Evolutionary conservation across 2,888 invertebrate species (phyloP), one percentile per base, ranked within the genome.

Genomic region (Allygus modestus): DNA sequence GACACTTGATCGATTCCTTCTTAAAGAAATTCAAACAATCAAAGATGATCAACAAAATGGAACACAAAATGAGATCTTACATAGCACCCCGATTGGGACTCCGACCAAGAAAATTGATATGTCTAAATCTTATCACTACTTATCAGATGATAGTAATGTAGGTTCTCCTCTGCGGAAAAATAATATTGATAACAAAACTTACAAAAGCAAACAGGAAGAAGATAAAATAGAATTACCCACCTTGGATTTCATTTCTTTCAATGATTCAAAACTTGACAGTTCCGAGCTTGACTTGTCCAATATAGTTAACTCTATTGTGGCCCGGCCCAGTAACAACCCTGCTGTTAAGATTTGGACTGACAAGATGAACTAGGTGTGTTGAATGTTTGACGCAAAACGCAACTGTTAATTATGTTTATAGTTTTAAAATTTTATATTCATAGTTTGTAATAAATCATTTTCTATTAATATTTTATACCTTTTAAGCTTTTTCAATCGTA

Each of bases 71-170:
- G 15, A 23, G 12, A 58, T 83, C 41, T 41, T 17, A 7, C 75
- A 73, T 11, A 83, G 83, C 51, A 83, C 83, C 1, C 83, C 83
- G 23, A n/a, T 75, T 23, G 73, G 58, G 31, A 83, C 51, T 9
- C 17, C 28, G 0, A 71, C 26, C 31, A 61, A 4, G 12, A 31
- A 51, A 26, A 4, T 15, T 31, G 43, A 82, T 26, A 2, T 83
- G 37, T 20, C 73, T 28, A 84, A 46, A 43, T 84, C 81, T 33
- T 81, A 15, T 58, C 81, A 84, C 23, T 87, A 87, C 61, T 86
- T 87, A 54, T 87, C 86, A 41, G 86, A 87, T 58, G 84, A 84
- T 0, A 43, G 71, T 71, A 81, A 82, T 43, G 84, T 85, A 28
- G 79, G 85, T 58, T 58, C 83, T 26, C 83, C 83, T 1, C 20